A percentile compares a stretch with the other conserved stretches of the same genome.
These are phyloP conservation scores for Phengaris arion DNA, from an alignment of 2,888 invertebrate genomes.

Conservation along the genomic window DNA sequence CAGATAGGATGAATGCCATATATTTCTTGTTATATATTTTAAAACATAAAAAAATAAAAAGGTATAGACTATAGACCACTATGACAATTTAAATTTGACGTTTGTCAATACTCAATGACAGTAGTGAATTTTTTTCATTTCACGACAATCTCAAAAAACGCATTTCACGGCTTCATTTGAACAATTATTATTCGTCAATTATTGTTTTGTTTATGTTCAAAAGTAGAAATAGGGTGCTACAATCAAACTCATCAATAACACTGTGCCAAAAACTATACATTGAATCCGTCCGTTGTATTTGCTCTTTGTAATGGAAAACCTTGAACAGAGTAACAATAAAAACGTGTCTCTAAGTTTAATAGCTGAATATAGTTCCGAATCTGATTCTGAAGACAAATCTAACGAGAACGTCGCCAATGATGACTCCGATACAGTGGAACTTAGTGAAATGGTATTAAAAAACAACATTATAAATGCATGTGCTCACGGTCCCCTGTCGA, in stretches of 20 bases:
- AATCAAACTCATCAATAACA: constrained; percentile 5
- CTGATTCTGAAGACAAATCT: constrained; percentile 67
- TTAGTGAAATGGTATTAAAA: constrained; percentile 74
- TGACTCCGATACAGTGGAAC: constrained; percentile 63
- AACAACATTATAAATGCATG: constrained; percentile 76
- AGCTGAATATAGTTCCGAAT: constrained; percentile 72
- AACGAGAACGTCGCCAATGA: constrained; percentile 58
- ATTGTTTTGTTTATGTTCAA: constrained; percentile 7
- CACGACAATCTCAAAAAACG: constrained; percentile 10
- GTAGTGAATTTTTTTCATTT: background rate
- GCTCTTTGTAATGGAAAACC: constrained; percentile 62
- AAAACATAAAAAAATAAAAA: background rate
- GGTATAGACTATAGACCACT: background rate
- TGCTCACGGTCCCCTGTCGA: constrained; percentile 68
- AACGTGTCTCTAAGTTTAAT: constrained; percentile 72
- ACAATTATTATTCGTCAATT: constrained; percentile 16
- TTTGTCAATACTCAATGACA: background rate
- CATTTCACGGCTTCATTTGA: constrained; percentile 16
- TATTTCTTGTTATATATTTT: background rate
- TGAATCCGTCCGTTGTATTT: constrained; percentile 36
- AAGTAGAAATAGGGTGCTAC: constrained; percentile 1
- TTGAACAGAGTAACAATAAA: constrained; percentile 67
- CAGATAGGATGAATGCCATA: background rate
- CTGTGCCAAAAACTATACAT: constrained; percentile 33
- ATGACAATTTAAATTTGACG: background rate